A percentile compares a stretch with the other conserved stretches of the same genome.
phyloP scores from a whole-genome alignment of 2,797 vertebrate species.

The Podarcis lilfordi region DNA sequence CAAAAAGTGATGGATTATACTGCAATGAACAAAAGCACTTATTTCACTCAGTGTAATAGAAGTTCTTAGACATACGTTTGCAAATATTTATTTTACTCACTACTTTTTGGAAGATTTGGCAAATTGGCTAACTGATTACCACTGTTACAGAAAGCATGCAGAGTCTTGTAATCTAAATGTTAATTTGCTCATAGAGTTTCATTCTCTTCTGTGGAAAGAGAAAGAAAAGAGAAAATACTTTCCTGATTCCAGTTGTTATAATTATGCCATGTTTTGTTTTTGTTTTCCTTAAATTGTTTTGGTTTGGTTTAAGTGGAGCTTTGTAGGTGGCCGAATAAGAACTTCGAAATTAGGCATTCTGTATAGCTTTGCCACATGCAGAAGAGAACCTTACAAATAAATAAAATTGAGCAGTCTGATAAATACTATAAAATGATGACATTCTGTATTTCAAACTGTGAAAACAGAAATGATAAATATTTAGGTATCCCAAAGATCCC shows the following conservation, averaged over 20 bases:
- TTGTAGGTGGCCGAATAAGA: constrained; percentile 5
- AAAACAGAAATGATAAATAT: constrained; percentile 31
- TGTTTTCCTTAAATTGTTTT: constrained; percentile 49
- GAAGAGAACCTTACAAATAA: background rate
- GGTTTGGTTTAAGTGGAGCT: constrained; percentile 24
- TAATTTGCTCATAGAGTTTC: constrained; percentile 28
- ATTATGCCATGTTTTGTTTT: constrained; percentile 38
- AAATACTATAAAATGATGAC: constrained; percentile 17
- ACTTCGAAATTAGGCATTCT: constrained; percentile 13
- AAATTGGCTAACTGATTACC: constrained; percentile 30
- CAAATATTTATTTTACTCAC: constrained; percentile 39
- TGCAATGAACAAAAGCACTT: constrained; percentile 15
- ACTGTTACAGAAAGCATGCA: constrained; percentile 19
- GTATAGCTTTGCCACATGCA: background rate
- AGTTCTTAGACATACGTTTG: constrained; percentile 37
- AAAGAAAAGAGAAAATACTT: constrained; percentile 29
- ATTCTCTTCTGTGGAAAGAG: constrained; percentile 38
- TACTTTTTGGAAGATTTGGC: constrained; percentile 34
- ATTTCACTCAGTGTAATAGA: constrained; percentile 35
- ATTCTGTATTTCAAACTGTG: constrained; percentile 46
- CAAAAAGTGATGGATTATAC: constrained; percentile 32
- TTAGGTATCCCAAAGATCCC: constrained; percentile 46
- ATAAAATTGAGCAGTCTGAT: constrained; percentile 27
- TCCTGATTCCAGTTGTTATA: constrained; percentile 36
- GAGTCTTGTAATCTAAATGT: constrained; percentile 24